phyloP scores from a whole-genome alignment of 2,797 vertebrate species.

The Betta splendens region DNA sequence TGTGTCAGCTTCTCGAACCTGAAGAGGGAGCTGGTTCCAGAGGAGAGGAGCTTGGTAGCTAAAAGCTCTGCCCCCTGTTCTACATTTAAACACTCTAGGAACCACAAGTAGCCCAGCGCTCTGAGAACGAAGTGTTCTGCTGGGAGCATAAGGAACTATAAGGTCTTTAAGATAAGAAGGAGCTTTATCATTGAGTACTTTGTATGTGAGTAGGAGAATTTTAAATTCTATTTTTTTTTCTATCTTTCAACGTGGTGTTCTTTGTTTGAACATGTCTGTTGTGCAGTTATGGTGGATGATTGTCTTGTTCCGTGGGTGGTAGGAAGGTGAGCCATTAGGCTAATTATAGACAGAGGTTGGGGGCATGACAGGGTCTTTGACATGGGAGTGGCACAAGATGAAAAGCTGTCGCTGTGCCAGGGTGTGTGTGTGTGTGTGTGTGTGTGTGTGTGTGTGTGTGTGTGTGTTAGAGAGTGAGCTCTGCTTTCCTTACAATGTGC shows the following conservation, averaged over 20 bases:
- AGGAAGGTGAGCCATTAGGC: conserved; percentile 66
- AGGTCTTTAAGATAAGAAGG: no score
- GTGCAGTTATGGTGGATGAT: conserved; percentile 71
- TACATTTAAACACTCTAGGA: no score
- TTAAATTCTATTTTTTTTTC: no score
- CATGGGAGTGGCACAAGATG: conserved; percentile 29
- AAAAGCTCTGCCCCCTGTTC: no score
- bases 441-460: neutral
- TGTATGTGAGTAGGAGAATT: no score
- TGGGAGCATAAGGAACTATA: no score
- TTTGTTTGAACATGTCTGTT: conserved; percentile 70
- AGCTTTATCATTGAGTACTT: no score
- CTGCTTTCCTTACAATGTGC: neutral
- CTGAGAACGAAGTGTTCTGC: no score
- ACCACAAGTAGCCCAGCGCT: no score
- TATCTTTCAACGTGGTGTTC: conserved; percentile 43
- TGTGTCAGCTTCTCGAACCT: no score
- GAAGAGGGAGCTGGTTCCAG: no score
- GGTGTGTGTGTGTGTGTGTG: neutral
- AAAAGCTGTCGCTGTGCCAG: conserved; percentile 17
- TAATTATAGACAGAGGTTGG: conserved; percentile 71
- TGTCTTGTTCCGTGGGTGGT: conserved; percentile 72
- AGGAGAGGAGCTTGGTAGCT: no score
- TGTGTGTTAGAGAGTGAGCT: conserved; percentile 1
- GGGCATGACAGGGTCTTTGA: conserved; percentile 63